Percentiles rank a stretch among this genome's conserved stretches.
These are phyloP conservation scores for Hylia prasina DNA, from an alignment of 2,113 vertebrate species.

Conservation along the genomic window DNA sequence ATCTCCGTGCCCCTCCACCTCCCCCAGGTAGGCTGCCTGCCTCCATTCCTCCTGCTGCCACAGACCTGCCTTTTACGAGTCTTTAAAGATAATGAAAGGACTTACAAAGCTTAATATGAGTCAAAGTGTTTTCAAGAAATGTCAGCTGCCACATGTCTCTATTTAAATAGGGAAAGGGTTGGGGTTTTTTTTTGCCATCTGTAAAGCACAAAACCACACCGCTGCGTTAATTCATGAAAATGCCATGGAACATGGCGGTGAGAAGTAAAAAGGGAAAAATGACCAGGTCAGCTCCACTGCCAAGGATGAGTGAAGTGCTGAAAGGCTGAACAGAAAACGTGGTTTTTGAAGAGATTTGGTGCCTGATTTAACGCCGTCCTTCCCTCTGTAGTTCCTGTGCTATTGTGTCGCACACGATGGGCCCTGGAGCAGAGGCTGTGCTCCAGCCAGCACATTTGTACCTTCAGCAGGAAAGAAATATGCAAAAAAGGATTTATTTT, in stretches of 20 bases:
- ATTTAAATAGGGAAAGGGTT: slow-evolving; percentile 12
- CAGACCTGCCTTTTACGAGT: slow-evolving; percentile 20
- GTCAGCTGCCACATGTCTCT: slow-evolving; percentile 41
- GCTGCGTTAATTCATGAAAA: slow-evolving; percentile 56
- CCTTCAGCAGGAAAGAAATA: neutral
- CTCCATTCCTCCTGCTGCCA: neutral
- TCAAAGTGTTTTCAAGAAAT: slow-evolving; percentile 54
- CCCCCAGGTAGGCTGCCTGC: neutral
- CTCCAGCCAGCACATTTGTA: neutral
- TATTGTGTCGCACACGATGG: neutral
- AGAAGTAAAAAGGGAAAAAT: slow-evolving; percentile 35
- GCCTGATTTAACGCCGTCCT: neutral
- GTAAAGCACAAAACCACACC: slow-evolving; percentile 35
- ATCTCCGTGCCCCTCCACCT: neutral
- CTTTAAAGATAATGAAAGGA: slow-evolving; percentile 53
- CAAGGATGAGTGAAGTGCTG: slow-evolving; percentile 17
- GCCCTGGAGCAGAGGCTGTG: neutral
- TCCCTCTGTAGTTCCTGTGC: neutral
- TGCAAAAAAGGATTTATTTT: neutral
- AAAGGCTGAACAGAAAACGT: neutral
- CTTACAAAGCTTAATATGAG: slow-evolving; percentile 38
- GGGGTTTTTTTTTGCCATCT: neutral
- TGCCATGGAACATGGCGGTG: neutral
- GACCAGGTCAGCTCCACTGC: slow-evolving; percentile 43
- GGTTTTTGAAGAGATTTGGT: slow-evolving; percentile 37